These are phyloP conservation scores for Axea sp. DNA, from an alignment of 2,888 invertebrate species.

Conservation along the genomic window DNA sequence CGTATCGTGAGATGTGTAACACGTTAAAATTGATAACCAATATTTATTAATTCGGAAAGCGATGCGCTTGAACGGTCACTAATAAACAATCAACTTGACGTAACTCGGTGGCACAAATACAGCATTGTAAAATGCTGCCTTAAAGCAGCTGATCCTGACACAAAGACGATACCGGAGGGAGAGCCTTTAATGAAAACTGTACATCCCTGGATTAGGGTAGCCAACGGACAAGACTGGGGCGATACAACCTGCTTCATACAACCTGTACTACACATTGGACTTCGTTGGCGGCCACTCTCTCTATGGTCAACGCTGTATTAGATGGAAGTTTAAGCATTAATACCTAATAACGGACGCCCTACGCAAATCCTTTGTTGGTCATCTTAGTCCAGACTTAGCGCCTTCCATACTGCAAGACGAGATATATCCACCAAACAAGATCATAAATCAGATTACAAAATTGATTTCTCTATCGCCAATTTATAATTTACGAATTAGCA, in stretches of 20 bases:
- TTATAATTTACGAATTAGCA: slow-evolving; percentile 23
- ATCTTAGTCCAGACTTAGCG: slow-evolving; percentile 74
- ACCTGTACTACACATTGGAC: slow-evolving; percentile 62
- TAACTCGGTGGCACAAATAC: slow-evolving; percentile 69
- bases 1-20: too few relatives aligned
- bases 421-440: slow-evolving; percentile 45
- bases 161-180: slow-evolving; percentile 73
- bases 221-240: slow-evolving; percentile 72
- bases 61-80: slow-evolving; percentile 63
- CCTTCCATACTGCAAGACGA: slow-evolving; percentile 64
- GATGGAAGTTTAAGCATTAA: slow-evolving; percentile 77
- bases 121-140: slow-evolving; percentile 71
- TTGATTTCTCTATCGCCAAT: slow-evolving; percentile 32
- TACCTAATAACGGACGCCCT: slow-evolving; percentile 77
- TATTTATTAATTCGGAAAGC: too few relatives aligned
- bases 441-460: slow-evolving; percentile 59
- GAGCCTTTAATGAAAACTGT: slow-evolving; percentile 78
- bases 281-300: slow-evolving; percentile 60
- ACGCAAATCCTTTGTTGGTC: slow-evolving; percentile 77
- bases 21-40: too few relatives aligned
- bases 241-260: slow-evolving; percentile 72
- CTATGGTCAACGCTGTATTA: slow-evolving; percentile 70
- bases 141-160: slow-evolving; percentile 76
- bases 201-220: slow-evolving; percentile 78
- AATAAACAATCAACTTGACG: slow-evolving; percentile 69